Evolutionary conservation across 2,797 vertebrate genomes (phyloP), one percentile per base, ranked within the genome.

Genomic region (Alectoris magna): DNA sequence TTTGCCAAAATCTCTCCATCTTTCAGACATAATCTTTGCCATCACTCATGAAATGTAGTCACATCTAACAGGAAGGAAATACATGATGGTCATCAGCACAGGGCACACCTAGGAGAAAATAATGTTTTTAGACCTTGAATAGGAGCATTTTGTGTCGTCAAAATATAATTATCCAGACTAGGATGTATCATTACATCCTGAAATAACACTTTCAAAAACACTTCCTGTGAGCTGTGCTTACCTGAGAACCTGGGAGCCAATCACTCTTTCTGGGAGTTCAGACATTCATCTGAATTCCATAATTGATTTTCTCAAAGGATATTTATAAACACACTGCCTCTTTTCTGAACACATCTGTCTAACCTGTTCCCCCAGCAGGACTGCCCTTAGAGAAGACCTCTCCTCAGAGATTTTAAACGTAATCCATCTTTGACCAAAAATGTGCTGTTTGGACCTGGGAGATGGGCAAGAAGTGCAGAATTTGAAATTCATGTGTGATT

Each of bases 1-100:
- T 87, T 89, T 89, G 73, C 88, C 81, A 86, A 93, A 89, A 93
- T 83, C 59, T 72, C 73, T 83, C 17, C 16, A 17, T 93, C 58
- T 85, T 82, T 89, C 72, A 87, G 46, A 41, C 72, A 34, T 64
- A 92, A 78, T 53, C 22, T 29, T 91, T 71, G 75, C 39, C 27
- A 92, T 81, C 43, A 43, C 6, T 75, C 48, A 29, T 75, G 69
- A 81, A 56, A 83, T 59, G 27, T 23, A 80, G 39, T 62, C 55
- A 69, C 18, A 75, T 66, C 36, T 80, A 87, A 58, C 15, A 67
- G 63, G 39, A 83, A 85, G 48, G 76, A 89, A 95, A 80, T 10
- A 55, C 31, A 78, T 12, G 82, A 48, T 36, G 85, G 10, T 19
- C 51, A 53, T 76, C 51, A 44, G 15, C 29, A 68, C 38, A 74